A percentile compares a stretch with the other conserved stretches of the same genome.
Conservation (phyloP, 2,888 invertebrate species). For the Pteria penguin region DNA sequence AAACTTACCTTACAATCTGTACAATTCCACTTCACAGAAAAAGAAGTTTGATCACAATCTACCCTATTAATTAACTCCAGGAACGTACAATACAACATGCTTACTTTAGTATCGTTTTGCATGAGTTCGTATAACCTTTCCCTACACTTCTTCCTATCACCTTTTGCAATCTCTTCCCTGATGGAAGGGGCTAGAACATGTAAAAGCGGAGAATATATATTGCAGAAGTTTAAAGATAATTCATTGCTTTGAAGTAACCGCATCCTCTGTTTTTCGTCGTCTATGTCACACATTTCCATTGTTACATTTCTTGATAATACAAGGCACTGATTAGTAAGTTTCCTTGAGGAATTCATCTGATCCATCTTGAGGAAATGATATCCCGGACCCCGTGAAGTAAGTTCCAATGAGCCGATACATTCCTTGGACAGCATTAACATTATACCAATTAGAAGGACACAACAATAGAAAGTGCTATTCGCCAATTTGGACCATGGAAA, state of each 20-base stretch:
- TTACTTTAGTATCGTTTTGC: not conserved
- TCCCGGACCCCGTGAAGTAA: not conserved
- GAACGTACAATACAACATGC: constrained; percentile 26
- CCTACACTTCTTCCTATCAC: not conserved
- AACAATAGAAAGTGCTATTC: constrained; percentile 1
- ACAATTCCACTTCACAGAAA: constrained; percentile 40
- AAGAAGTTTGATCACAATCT: constrained; percentile 33
- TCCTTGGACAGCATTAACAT: constrained; percentile 8
- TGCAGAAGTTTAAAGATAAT: constrained; percentile 20
- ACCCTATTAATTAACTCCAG: constrained; percentile 22
- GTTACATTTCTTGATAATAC: not conserved
- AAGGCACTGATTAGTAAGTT: constrained; percentile 39
- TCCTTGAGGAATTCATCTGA: not conserved
- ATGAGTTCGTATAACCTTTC: not conserved
- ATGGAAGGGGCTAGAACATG: not conserved
- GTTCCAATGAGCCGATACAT: constrained; percentile 21
- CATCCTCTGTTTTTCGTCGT: constrained; percentile 8
- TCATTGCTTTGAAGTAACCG: constrained; percentile 12
- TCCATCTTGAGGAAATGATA: not conserved
- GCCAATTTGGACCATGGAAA: constrained; percentile 15
- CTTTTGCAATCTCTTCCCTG: not conserved
- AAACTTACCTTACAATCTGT: constrained; percentile 38
- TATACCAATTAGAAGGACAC: not conserved
- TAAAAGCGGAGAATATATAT: constrained; percentile 1
- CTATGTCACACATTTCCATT: constrained; percentile 21